Percentiles rank a stretch among this genome's conserved stretches.
Evolutionary conservation across 2,797 vertebrate species (phyloP).

Genomic region (Danio albolineatus): DNA sequence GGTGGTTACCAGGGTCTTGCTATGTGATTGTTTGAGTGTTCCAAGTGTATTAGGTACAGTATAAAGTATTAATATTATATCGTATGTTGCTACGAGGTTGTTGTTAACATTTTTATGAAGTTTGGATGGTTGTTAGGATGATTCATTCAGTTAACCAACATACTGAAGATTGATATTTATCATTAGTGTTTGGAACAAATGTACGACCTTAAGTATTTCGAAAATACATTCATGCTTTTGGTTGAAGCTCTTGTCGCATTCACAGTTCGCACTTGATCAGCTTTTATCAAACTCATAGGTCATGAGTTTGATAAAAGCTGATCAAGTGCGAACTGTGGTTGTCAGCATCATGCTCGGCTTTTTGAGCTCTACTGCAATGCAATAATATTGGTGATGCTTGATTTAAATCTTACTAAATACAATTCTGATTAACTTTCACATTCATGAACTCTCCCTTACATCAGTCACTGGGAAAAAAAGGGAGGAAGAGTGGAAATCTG

Average conservation of each 20-base stretch:
- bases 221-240: not conserved
- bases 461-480: slow-evolving; percentile 48
- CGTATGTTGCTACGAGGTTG: not conserved
- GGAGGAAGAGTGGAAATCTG: slow-evolving; percentile 63
- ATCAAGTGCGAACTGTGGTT: too few species aligned
- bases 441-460: slow-evolving; percentile 7
- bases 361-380: not conserved
- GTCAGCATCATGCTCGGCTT: not conserved
- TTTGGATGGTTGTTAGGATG: too few species aligned
- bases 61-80: too few species aligned
- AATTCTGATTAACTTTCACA: not conserved
- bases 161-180: not conserved
- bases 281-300: not conserved
- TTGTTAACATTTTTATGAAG: not conserved
- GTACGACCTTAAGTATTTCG: not conserved
- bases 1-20: too few species aligned
- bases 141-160: too few species aligned
- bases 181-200: not conserved
- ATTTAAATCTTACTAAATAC: not conserved
- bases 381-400: not conserved
- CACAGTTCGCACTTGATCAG: not conserved
- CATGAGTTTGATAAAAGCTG: too few species aligned
- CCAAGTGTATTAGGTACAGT: too few species aligned
- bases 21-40: too few species aligned
- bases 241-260: not conserved